Conservation (phyloP, 2,888 invertebrate species). For the Ctena decussata region DNA sequence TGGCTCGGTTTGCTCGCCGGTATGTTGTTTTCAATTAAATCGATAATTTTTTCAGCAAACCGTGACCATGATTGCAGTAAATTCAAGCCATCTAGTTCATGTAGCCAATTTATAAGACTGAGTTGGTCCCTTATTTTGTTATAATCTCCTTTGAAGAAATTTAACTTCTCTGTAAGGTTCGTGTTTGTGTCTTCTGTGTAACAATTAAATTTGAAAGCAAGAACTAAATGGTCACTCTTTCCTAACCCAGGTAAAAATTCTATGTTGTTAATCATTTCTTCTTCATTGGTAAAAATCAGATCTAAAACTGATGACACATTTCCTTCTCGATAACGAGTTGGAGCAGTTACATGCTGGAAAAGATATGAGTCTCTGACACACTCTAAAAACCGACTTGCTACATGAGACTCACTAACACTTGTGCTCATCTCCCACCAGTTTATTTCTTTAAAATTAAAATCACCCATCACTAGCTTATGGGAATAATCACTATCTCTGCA, state of each 20-base stretch:
- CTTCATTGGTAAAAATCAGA: background rate
- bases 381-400: background rate
- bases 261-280: background rate
- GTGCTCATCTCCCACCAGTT: background rate
- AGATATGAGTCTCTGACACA: background rate
- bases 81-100: background rate
- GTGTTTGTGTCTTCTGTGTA: background rate
- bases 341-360: background rate
- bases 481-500: background rate
- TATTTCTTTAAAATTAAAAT: slow-evolving; percentile 4
- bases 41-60: background rate
- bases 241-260: background rate
- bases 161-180: background rate
- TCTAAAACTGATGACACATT: background rate
- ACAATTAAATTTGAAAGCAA: background rate
- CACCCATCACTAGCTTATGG: background rate
- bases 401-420: background rate
- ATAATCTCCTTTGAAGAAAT: slow-evolving; percentile 29
- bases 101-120: background rate
- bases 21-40: slow-evolving; percentile 13
- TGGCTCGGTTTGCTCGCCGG: background rate
- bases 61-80: slow-evolving; percentile 2
- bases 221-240: background rate
- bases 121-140: background rate
- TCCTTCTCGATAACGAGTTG: background rate